Evolutionary conservation across 2,888 invertebrate genomes (phyloP).

Genomic region (Cosmia trapezina): DNA sequence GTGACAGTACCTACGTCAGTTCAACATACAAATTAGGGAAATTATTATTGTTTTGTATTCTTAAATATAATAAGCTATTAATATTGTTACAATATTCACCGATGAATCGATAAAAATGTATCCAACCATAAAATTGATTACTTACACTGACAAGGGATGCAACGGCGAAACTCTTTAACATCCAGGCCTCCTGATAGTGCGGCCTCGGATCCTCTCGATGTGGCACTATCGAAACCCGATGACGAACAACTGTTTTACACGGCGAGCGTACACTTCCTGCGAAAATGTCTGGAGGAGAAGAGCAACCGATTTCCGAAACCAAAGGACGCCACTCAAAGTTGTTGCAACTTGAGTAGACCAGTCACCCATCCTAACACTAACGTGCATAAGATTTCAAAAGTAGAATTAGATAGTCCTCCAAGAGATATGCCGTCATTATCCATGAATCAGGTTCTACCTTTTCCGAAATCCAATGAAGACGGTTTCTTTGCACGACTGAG

Average conservation of each 20-base stretch:
- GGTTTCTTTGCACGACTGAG: constrained; percentile 76
- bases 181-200: constrained; percentile 57
- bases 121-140: constrained; percentile 58
- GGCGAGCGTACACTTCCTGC: constrained; percentile 85
- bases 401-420: constrained; percentile 25
- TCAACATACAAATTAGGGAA: constrained; percentile 54
- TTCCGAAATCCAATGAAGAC: constrained; percentile 79
- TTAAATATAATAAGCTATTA: constrained; percentile 39
- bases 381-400: constrained; percentile 42
- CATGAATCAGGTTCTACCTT: constrained; percentile 84
- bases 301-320: constrained; percentile 50
- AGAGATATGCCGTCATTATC: constrained; percentile 69
- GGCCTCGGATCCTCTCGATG: constrained; percentile 61
- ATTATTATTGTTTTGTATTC: constrained; percentile 56
- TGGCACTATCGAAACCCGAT: constrained; percentile 68
- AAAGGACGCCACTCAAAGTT: constrained; percentile 73
- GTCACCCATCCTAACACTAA: constrained; percentile 18
- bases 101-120: constrained; percentile 71
- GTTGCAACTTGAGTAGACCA: constrained; percentile 70
- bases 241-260: constrained; percentile 81
- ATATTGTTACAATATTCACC: constrained; percentile 44
- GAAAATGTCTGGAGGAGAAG: constrained; percentile 80
- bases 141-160: constrained; percentile 74
- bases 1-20: constrained; percentile 52
- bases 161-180: constrained; percentile 66